phyloP scores from a whole-genome alignment of 2,888 invertebrate species.

The Selenia dentaria region DNA sequence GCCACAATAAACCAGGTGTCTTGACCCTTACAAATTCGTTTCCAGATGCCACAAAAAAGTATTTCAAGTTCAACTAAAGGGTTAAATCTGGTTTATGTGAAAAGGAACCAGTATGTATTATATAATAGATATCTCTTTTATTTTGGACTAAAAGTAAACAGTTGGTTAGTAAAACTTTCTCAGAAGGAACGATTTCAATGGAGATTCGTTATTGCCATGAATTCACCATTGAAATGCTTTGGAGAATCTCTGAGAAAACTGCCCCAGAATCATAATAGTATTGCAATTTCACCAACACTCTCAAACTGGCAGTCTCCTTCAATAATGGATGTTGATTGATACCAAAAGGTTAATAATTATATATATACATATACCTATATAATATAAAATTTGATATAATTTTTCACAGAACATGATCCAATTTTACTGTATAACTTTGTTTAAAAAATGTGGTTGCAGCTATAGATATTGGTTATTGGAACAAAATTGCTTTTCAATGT shows the following conservation, averaged over 20 bases:
- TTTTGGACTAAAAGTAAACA: no score
- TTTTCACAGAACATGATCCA: no score
- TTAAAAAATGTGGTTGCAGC: no score
- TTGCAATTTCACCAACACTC: constrained; percentile 2
- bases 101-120: neutral
- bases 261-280: neutral
- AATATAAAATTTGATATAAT: no score
- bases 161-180: neutral
- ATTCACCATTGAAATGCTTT: constrained; percentile 1
- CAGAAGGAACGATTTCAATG: neutral
- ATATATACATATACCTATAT: no score
- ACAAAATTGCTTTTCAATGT: no score
- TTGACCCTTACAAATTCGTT: neutral
- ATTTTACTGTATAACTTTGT: no score
- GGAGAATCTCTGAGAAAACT: constrained; percentile 11
- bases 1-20: constrained; percentile 16
- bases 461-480: no score
- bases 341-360: no score
- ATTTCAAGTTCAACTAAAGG: constrained; percentile 10
- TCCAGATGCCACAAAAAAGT: neutral
- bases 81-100: constrained; percentile 2
- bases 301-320: no score
- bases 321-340: no score
- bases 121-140: no score
- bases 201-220: constrained; percentile 10